Base-by-base conservation (phyloP, 2,797 vertebrate genomes). In the Notolabrus celidotus region DNA sequence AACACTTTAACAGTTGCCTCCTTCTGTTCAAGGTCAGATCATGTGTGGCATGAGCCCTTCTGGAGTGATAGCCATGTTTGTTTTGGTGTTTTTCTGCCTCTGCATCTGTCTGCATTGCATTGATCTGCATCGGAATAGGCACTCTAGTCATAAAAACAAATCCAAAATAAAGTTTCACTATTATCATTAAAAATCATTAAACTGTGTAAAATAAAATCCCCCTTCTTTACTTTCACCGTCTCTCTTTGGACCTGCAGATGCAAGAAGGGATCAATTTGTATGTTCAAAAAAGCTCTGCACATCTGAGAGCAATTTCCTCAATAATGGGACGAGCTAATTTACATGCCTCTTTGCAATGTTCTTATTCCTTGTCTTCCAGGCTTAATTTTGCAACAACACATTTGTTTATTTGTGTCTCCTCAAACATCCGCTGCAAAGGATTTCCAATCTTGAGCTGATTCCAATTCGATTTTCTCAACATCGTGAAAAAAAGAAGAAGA, bases 341-440 rank as follows among this genome's bases (percentile, higher is more conserved):
- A 25, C 7, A 41, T 22, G 7, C 33, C 41, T 43, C 10, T 60
- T 45, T 34, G 29, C 20, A 45, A 34, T 7, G n/a, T 49, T 62
- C 15, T 36, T 36, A 6, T 33, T 52, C 23, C 34, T 46, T 17
- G 43, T 69, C 15, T 53, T 31, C 29, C 10, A 19, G 38, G 6
- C 74, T 57, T 68, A 60, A 71, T 78, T 77, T 61, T 25, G 42
- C 54, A 62, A 42, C 1, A 41, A 16, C 36, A 33, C 19, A 19
- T 16, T 52, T 39, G 9, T 38, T 1, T 3, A 11, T 58, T 31
- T 52, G 53, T 12, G 51, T 45, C 47, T 70, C 59, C 34, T 38
- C 46, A 56, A 41, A 73, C 34, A 66, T 36, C 25, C 19, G 5
- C 57, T 51, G 45, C 17, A 15, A 43, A 0, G 31, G 31, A 67